phyloP scores from a whole-genome alignment of 2,888 invertebrate species.

The Drosophila neoperkinsi region DNA sequence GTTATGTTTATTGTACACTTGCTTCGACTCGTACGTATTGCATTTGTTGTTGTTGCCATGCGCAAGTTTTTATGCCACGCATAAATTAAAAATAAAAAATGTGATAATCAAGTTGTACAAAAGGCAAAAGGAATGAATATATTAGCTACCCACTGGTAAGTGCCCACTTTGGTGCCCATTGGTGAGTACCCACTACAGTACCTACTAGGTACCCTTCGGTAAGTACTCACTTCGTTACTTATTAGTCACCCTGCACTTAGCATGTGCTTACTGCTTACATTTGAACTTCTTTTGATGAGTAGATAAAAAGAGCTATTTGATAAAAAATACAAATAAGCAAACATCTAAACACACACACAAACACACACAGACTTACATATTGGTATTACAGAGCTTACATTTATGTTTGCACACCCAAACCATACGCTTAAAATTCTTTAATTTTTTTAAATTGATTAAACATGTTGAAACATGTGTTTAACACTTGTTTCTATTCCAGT shows the following conservation, averaged over 20 bases:
- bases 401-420: slow-evolving; percentile 10
- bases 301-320: slow-evolving; percentile 13
- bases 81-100: not conserved
- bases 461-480: slow-evolving; percentile 53
- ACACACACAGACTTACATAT: too few relatives aligned
- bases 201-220: not conserved
- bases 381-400: not conserved
- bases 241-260: not conserved
- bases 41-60: slow-evolving; percentile 12
- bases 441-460: slow-evolving; percentile 47
- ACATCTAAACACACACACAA: not conserved
- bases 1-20: too few relatives aligned
- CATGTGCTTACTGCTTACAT: not conserved
- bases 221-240: not conserved
- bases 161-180: not conserved
- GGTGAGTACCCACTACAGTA: not conserved
- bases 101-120: not conserved
- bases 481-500: slow-evolving; percentile 25
- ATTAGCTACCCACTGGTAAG: not conserved
- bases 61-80: slow-evolving; percentile 4
- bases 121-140: not conserved
- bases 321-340: not conserved
- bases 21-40: too few relatives aligned
- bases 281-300: slow-evolving; percentile 1
- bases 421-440: slow-evolving; percentile 26